These are phyloP conservation scores for Turritopsis rubra DNA, from an alignment of 30 jellyfish, hydroid and myxozoan species.

Conservation along the genomic window DNA sequence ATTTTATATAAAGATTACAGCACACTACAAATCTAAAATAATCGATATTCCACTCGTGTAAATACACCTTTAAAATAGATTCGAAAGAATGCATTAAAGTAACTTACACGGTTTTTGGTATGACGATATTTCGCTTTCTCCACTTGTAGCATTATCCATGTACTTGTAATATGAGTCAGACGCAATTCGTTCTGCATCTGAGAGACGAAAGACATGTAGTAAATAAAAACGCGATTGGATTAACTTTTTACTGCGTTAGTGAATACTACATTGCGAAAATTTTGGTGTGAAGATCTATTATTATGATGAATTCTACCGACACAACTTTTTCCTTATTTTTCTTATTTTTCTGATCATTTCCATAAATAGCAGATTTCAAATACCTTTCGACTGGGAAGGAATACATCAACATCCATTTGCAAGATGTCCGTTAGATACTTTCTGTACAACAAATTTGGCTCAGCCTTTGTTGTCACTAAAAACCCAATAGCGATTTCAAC, in stretches of 20 bases:
- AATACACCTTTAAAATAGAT: too few species aligned
- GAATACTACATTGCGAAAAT: too few species aligned
- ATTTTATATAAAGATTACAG: too few species aligned
- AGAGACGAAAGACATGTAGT: not conserved
- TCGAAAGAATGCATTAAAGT: not conserved
- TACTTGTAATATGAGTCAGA: constrained; percentile 44
- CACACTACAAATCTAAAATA: too few species aligned
- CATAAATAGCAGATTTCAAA: not conserved
- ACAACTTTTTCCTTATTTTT: too few species aligned
- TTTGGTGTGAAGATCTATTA: not conserved
- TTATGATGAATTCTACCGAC: not conserved
- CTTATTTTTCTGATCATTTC: not conserved
- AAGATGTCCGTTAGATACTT: constrained; percentile 42
- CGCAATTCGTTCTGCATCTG: constrained; percentile 58
- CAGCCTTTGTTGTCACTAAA: constrained; percentile 46
- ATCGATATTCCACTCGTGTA: too few species aligned
- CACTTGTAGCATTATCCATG: constrained; percentile 51
- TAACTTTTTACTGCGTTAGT: not conserved
- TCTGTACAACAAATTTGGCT: constrained; percentile 34
- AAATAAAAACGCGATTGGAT: not conserved
- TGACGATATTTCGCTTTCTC: constrained; percentile 44
- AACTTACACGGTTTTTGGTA: constrained; percentile 28
- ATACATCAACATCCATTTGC: constrained; percentile 37
- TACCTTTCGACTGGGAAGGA: constrained; percentile 55
- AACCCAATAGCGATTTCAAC: constrained; percentile 52